A percentile compares a stretch with the other conserved stretches of the same genome.
Evolutionary conservation across 2,888 invertebrate species (phyloP).

Genomic region (Drosophila subsilvestris): DNA sequence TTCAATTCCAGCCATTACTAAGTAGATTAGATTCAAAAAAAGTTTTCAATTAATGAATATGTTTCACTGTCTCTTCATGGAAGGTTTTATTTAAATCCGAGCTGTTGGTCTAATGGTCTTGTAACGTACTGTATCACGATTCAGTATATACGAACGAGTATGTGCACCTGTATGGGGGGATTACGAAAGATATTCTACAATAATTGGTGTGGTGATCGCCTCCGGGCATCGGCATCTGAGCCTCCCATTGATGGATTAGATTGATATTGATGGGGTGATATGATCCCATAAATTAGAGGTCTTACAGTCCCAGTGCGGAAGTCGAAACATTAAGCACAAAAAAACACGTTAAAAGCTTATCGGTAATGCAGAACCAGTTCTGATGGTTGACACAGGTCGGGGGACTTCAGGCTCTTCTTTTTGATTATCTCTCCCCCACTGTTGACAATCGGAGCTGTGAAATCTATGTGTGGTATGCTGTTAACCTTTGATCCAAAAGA

Average conservation of each 20-base stretch:
- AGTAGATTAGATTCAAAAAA: too few relatives aligned
- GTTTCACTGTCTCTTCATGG: too few relatives aligned
- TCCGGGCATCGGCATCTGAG: slow-evolving; percentile 25
- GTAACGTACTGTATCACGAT: not conserved
- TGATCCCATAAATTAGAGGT: slow-evolving; percentile 33
- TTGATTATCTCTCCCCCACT: slow-evolving; percentile 9
- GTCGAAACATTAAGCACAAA: slow-evolving; percentile 5
- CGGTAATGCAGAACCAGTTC: slow-evolving; percentile 45
- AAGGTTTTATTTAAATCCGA: not conserved
- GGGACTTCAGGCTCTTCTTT: slow-evolving; percentile 16
- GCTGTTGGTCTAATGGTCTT: not conserved
- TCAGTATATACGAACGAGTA: slow-evolving; percentile 17
- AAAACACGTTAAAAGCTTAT: slow-evolving; percentile 15
- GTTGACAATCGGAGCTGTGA: not conserved
- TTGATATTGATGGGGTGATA: slow-evolving; percentile 8
- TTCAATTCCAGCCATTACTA: too few relatives aligned
- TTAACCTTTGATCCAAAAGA: slow-evolving; percentile 5
- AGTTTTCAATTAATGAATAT: too few relatives aligned
- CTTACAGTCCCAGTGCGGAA: slow-evolving; percentile 26
- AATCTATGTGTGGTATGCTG: not conserved
- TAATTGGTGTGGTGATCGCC: slow-evolving; percentile 46
- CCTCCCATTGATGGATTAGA: slow-evolving; percentile 38
- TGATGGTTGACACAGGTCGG: slow-evolving; percentile 34
- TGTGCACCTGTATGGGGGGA: slow-evolving; percentile 35
- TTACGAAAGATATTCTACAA: slow-evolving; percentile 60